Percentiles rank a stretch among this genome's conserved stretches.
phyloP scores from a whole-genome alignment of 1,140 invertebrate genomes.

The Micrasema minimum region DNA sequence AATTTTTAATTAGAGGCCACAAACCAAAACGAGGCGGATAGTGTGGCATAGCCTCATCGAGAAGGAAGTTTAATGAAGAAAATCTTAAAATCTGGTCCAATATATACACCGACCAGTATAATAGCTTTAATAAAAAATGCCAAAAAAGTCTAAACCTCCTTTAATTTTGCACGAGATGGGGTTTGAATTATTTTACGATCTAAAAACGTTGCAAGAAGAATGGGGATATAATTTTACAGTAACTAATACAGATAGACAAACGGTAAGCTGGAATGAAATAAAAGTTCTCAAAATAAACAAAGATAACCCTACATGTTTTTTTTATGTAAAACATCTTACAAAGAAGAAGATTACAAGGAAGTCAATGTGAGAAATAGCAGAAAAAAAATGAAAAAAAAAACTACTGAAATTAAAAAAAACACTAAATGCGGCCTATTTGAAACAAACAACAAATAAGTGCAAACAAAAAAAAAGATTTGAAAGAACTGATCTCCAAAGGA shows the following conservation, averaged over 20 bases:
- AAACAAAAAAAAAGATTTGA: too few species aligned
- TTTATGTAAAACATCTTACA: constrained; percentile 14
- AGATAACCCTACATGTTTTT: constrained; percentile 41
- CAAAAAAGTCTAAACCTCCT: constrained; percentile 21
- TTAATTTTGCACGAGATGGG: constrained; percentile 40
- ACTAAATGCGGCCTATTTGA: too few species aligned
- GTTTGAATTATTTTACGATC: constrained; percentile 44
- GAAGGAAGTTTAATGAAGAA: constrained; percentile 57
- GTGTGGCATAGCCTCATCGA: constrained; percentile 58
- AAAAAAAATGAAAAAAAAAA: neutral
- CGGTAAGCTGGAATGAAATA: constrained; percentile 53
- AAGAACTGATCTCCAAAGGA: too few species aligned
- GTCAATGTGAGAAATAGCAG: neutral
- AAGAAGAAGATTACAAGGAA: neutral
- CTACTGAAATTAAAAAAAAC: too few species aligned
- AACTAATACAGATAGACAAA: constrained; percentile 46
- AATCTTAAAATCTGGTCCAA: constrained; percentile 52
- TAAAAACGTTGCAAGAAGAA: constrained; percentile 44
- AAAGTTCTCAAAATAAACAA: constrained; percentile 50
- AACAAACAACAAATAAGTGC: too few species aligned
- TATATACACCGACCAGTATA: constrained; percentile 56
- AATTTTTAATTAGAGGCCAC: too few species aligned
- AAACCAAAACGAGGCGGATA: constrained; percentile 60
- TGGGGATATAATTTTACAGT: constrained; percentile 54
- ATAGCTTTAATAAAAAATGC: constrained; percentile 47